Conservation (phyloP, 2,797 vertebrate genomes). For the Lerista edwardsae region DNA sequence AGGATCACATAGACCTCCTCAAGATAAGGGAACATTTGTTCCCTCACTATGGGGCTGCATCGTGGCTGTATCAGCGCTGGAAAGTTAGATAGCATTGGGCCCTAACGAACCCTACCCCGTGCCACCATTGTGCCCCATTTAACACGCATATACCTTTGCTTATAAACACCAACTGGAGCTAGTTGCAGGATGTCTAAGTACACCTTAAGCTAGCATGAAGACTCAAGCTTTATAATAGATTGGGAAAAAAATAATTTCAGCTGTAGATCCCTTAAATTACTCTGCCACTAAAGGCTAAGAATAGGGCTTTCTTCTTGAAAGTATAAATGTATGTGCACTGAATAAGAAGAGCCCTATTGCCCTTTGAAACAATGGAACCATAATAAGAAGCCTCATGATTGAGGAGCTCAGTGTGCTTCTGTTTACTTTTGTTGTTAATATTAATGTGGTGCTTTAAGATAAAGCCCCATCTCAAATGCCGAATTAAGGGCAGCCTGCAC, state of each 20-base stretch:
- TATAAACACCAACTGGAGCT: no score
- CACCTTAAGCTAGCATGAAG: conserved; percentile 40
- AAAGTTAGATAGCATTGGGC: no score
- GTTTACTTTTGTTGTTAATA: not conserved
- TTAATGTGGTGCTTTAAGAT: not conserved
- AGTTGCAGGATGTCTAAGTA: no score
- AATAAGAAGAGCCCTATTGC: not conserved
- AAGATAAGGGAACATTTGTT: no score
- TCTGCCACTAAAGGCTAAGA: conserved; percentile 36
- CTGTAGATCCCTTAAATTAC: conserved; percentile 21
- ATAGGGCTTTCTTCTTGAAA: not conserved
- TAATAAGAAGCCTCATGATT: not conserved
- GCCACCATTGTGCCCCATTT: no score
- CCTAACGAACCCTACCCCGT: no score
- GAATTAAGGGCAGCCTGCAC: not conserved
- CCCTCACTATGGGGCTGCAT: no score
- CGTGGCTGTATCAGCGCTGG: no score
- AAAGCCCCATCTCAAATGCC: not conserved
- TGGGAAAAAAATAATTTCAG: conserved; percentile 12
- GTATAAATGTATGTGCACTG: not conserved
- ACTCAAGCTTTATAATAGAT: conserved; percentile 32
- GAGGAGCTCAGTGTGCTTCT: not conserved
- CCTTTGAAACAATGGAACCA: not conserved
- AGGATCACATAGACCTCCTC: no score
- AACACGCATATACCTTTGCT: no score